Conservation (phyloP, 2,113 vertebrate genomes). For the Antigone vipio region DNA sequence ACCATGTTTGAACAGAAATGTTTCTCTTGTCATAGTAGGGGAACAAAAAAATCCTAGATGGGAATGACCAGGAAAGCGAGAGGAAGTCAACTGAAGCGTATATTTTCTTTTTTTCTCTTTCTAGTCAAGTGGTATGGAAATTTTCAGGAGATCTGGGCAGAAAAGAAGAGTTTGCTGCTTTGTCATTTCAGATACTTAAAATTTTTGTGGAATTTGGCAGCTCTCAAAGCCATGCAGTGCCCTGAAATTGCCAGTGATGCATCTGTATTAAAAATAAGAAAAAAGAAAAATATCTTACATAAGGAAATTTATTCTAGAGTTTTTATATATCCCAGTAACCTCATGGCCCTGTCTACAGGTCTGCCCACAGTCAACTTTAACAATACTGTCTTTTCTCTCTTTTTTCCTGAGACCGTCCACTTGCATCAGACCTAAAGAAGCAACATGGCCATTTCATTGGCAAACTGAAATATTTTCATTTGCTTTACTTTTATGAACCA, state of each 20-base stretch:
- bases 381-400: neutral
- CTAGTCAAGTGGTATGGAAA: fast-evolving
- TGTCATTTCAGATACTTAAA: neutral
- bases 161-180: neutral
- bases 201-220: neutral
- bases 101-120: neutral
- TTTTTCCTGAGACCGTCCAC: neutral
- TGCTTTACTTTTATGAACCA: neutral
- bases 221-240: neutral
- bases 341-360: neutral
- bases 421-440: neutral
- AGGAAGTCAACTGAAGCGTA: neutral
- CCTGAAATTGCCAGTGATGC: neutral
- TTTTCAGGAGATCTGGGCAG: neutral
- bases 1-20: neutral
- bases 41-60: neutral
- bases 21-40: neutral
- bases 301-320: neutral
- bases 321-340: neutral
- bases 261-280: neutral
- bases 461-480: neutral
- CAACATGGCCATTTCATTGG: neutral
- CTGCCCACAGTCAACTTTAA: neutral
- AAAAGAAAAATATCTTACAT: neutral
- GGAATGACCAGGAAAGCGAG: neutral